Evolutionary conservation across 2,888 invertebrate species (phyloP).

Genomic region (Emmelina monodactyla): DNA sequence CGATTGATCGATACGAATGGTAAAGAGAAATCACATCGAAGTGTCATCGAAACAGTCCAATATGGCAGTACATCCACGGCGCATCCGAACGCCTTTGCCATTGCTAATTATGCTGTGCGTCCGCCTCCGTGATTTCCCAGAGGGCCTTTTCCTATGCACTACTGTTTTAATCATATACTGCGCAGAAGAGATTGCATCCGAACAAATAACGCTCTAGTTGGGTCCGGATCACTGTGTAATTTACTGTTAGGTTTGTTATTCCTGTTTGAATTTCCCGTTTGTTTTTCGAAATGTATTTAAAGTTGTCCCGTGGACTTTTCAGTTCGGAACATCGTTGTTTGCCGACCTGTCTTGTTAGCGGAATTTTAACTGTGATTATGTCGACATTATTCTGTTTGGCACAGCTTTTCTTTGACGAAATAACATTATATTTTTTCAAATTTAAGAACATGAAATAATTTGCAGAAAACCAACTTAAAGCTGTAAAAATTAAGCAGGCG

Average conservation of each 20-base stretch:
- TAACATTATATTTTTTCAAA: no score
- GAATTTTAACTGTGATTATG: neutral
- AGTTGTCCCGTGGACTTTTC: conserved; percentile 3
- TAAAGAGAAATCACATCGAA: no score
- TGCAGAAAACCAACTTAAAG: no score
- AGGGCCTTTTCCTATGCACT: conserved; percentile 49
- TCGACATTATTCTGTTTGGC: no score
- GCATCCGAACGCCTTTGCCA: conserved; percentile 32
- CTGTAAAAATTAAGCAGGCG: no score
- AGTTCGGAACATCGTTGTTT: neutral
- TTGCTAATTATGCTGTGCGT: conserved; percentile 62
- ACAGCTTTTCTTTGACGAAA: no score
- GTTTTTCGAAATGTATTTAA: conserved; percentile 27
- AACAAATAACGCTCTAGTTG: conserved; percentile 41
- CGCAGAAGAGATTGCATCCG: conserved; percentile 52
- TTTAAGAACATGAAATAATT: no score
- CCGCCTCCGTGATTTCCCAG: conserved; percentile 58
- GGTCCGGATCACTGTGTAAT: conserved; percentile 45
- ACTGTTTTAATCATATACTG: conserved; percentile 60
- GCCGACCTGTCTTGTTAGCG: conserved; percentile 4
- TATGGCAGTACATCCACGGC: conserved; percentile 24
- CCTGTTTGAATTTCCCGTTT: conserved; percentile 35
- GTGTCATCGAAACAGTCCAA: conserved; percentile 1
- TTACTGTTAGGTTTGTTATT: conserved; percentile 42
- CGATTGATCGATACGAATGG: no score